Evolutionary conservation across 2,113 vertebrate species (phyloP).

Genomic region (Xiphophorus hellerii): DNA sequence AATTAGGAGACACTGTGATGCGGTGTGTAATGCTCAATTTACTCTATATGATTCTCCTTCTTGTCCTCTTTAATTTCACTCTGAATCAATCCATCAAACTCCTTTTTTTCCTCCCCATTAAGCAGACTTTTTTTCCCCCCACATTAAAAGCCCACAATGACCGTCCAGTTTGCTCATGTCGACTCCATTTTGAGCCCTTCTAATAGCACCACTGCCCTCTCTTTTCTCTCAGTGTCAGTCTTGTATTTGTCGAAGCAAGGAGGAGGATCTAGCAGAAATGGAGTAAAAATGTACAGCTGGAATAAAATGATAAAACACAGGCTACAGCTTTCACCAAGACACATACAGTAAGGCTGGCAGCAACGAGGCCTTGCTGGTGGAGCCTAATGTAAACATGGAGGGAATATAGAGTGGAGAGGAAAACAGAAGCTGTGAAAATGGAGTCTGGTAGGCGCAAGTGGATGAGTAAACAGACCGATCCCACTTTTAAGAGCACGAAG

Average conservation of each 20-base stretch:
- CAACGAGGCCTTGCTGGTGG: slow-evolving; percentile 43
- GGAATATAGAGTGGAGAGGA: slow-evolving; percentile 60
- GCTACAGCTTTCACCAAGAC: too few species aligned
- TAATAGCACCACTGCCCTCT: slow-evolving; percentile 19
- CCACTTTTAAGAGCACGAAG: slow-evolving; percentile 30
- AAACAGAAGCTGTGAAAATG: slow-evolving; percentile 45
- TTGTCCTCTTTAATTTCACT: slow-evolving; percentile 69
- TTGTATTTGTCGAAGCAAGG: slow-evolving; percentile 59
- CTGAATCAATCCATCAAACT: slow-evolving; percentile 58
- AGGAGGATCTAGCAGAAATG: slow-evolving; percentile 11
- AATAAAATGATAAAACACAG: too few species aligned
- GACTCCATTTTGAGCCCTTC: slow-evolving; percentile 70
- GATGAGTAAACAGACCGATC: slow-evolving; percentile 46
- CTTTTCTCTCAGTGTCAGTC: slow-evolving; percentile 42
- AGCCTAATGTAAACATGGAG: slow-evolving; percentile 64
- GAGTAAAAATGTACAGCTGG: not conserved
- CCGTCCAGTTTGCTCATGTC: slow-evolving; percentile 53
- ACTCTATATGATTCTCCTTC: slow-evolving; percentile 60
- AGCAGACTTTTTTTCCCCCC: slow-evolving; percentile 24
- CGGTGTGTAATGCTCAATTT: slow-evolving; percentile 71
- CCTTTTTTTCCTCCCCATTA: slow-evolving; percentile 17
- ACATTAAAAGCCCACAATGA: slow-evolving; percentile 41
- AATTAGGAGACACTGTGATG: slow-evolving; percentile 78
- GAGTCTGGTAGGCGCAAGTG: slow-evolving; percentile 37
- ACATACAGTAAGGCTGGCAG: not conserved